Evolutionary conservation across 1,140 invertebrate genomes (phyloP).

Genomic region (Periplaneta americana): DNA sequence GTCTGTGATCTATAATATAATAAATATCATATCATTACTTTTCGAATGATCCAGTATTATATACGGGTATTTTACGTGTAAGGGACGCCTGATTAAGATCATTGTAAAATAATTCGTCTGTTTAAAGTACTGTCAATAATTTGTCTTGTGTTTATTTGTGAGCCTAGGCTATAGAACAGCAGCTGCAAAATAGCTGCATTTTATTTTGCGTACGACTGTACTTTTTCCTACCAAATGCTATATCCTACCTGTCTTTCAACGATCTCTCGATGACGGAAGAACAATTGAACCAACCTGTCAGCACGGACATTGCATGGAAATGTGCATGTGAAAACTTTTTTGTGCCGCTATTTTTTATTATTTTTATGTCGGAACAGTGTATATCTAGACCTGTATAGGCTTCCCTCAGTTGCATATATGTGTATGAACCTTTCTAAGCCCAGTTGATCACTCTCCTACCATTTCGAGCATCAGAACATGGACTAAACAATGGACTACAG

Average conservation of each 20-base stretch:
- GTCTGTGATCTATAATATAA: too few relatives aligned
- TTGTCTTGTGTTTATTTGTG: too few relatives aligned
- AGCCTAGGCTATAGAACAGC: too few relatives aligned
- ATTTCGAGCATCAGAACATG: background rate
- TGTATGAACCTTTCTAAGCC: background rate
- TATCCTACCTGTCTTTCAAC: background rate
- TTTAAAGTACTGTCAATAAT: too few relatives aligned
- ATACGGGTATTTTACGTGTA: too few relatives aligned
- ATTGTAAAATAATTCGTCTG: too few relatives aligned
- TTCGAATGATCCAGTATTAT: too few relatives aligned
- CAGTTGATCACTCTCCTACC: background rate
- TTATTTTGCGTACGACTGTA: background rate
- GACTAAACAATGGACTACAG: background rate
- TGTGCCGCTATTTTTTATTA: background rate
- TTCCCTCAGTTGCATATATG: background rate
- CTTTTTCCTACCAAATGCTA: background rate
- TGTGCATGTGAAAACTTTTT: background rate
- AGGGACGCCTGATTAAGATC: too few relatives aligned
- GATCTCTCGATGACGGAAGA: background rate
- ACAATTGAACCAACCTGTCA: background rate
- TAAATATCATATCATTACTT: too few relatives aligned
- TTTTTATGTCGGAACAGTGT: background rate
- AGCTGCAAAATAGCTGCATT: background rate
- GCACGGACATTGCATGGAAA: background rate
- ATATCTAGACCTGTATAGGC: background rate